Evolutionary conservation across 2,888 invertebrate species (phyloP).

Genomic region (Plusia festucae): DNA sequence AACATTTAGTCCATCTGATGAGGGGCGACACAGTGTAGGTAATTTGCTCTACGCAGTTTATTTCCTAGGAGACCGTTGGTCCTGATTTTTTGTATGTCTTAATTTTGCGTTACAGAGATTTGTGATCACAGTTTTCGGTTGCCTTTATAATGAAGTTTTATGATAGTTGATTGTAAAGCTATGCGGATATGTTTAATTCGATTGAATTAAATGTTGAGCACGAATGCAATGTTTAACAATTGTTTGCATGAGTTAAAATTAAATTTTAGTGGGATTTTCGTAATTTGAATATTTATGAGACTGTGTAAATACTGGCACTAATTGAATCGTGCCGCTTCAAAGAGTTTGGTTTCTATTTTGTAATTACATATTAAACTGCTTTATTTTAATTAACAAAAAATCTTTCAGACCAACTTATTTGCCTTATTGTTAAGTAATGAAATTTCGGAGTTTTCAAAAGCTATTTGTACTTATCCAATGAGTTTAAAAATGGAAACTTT

Average conservation of each 20-base stretch:
- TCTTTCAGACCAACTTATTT: neutral
- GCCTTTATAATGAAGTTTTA: neutral
- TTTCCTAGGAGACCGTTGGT: constrained; percentile 40
- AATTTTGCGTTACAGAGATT: constrained; percentile 18
- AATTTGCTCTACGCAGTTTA: constrained; percentile 51
- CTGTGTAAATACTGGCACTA: neutral
- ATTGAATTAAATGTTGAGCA: neutral
- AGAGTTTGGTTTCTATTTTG: neutral
- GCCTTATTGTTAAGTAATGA: no score
- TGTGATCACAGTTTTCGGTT: neutral
- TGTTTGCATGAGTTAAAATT: neutral
- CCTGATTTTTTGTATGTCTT: constrained; percentile 22
- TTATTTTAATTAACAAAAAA: neutral
- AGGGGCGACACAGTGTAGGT: constrained; percentile 37
- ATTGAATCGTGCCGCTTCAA: neutral
- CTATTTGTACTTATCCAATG: no score
- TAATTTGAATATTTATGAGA: constrained; percentile 7
- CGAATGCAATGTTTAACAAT: constrained; percentile 1
- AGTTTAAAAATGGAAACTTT: neutral
- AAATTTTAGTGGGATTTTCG: constrained; percentile 4
- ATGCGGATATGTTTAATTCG: neutral
- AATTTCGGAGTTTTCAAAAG: no score
- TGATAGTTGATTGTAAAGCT: neutral
- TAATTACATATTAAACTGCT: neutral
- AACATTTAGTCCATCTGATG: constrained; percentile 54